A percentile compares a stretch with the other conserved stretches of the same genome.
Evolutionary conservation across 1,140 invertebrate genomes (phyloP).

Genomic region (Brachystomella parvula): DNA sequence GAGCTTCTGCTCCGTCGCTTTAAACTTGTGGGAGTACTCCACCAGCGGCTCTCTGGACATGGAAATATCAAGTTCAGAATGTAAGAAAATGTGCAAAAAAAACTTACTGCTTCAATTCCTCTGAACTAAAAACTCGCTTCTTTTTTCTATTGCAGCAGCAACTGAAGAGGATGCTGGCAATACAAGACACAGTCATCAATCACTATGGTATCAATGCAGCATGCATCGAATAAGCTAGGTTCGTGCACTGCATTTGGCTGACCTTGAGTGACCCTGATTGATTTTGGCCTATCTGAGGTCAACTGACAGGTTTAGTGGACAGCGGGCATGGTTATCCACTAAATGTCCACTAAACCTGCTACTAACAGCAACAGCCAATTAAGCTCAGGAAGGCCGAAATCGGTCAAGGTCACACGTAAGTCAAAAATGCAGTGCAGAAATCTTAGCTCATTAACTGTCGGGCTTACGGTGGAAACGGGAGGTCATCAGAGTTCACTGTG

Average conservation of each 20-base stretch:
- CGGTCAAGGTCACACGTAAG: no score
- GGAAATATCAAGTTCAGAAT: neutral
- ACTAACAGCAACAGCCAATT: neutral
- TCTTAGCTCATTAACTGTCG: neutral
- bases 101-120: neutral
- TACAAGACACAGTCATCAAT: neutral
- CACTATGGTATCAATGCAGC: neutral
- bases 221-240: no score
- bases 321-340: neutral
- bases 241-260: no score
- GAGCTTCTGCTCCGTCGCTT: neutral
- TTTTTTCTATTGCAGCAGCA: no score
- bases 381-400: no score
- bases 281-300: neutral
- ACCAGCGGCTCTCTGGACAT: neutral
- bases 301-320: neutral
- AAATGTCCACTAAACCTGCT: neutral
- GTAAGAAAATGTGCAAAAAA: neutral
- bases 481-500: neutral
- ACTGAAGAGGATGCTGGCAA: no score
- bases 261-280: no score
- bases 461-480: conserved; percentile 2
- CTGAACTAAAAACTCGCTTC: neutral
- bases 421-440: neutral
- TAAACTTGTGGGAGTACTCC: neutral